phyloP scores from a whole-genome alignment of 2,888 invertebrate species.

The Leptinotarsa rubiginosa region DNA sequence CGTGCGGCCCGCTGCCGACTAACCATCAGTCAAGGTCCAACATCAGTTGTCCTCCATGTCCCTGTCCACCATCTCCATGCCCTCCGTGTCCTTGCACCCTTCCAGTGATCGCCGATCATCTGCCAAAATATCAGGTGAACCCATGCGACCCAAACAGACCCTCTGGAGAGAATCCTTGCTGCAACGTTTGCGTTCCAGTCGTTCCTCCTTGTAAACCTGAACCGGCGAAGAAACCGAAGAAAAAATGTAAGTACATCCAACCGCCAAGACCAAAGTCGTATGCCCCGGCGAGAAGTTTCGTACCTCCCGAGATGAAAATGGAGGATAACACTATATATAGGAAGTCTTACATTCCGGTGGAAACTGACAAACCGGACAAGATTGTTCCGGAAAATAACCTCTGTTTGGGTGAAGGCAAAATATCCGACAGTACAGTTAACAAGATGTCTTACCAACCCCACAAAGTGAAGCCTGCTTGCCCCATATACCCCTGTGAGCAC shows the following conservation, averaged over 20 bases:
- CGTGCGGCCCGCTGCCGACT: conserved; percentile 50
- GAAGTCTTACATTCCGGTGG: conserved; percentile 73
- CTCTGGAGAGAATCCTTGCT: conserved; percentile 42
- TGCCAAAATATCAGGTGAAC: conserved; percentile 54
- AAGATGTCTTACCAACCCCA: conserved; percentile 71
- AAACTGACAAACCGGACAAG: conserved; percentile 56
- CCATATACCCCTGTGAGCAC: conserved; percentile 74
- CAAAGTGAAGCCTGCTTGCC: conserved; percentile 68
- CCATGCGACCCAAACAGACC: conserved; percentile 53
- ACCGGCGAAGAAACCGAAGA: conserved; percentile 48
- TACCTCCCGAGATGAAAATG: conserved; percentile 71
- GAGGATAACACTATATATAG: conserved; percentile 75
- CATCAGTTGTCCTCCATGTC: conserved; percentile 44
- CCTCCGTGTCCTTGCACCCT: conserved; percentile 44
- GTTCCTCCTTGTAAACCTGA: conserved; percentile 45
- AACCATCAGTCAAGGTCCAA: conserved; percentile 42
- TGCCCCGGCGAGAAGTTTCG: conserved; percentile 70
- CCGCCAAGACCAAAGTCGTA: conserved; percentile 71
- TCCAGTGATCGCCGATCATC: conserved; percentile 55
- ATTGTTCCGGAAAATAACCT: conserved; percentile 64
- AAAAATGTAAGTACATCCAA: conserved; percentile 67
- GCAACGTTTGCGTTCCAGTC: conserved; percentile 58
- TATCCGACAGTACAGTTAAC: conserved; percentile 70
- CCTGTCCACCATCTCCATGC: conserved; percentile 39
- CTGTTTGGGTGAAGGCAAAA: conserved; percentile 65